Percentiles rank a stretch among this genome's conserved stretches.
Conservation (phyloP, 2,797 vertebrate genomes). For the Eulemur albifrons region DNA sequence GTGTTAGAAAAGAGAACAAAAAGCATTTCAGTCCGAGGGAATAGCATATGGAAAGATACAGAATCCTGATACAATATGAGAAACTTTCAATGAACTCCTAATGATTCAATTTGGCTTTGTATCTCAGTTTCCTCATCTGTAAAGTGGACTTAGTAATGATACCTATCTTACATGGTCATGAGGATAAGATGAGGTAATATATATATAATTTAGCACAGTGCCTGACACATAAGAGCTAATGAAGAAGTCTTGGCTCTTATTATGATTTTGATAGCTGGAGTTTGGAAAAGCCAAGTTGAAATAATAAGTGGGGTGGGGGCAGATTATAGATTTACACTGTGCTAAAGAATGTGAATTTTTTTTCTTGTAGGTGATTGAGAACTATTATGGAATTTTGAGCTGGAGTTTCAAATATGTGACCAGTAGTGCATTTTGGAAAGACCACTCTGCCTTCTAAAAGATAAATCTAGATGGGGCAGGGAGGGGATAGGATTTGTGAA, state of each 20-base stretch:
- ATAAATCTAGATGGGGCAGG: not conserved
- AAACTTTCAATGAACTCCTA: not conserved
- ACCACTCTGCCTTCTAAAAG: not conserved
- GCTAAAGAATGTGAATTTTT: conserved; percentile 1
- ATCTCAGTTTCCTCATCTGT: conserved; percentile 33
- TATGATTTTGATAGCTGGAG: conserved; percentile 16
- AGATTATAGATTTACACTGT: conserved; percentile 28
- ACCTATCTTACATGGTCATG: not conserved
- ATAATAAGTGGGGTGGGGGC: not conserved
- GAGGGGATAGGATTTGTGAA: not conserved
- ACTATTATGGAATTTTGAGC: conserved; percentile 1
- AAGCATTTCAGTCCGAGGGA: not conserved
- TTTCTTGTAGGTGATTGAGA: not conserved
- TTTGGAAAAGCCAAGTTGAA: conserved; percentile 36
- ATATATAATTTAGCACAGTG: conserved; percentile 4
- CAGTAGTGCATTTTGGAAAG: conserved; percentile 41
- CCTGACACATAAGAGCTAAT: not conserved
- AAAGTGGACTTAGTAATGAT: not conserved
- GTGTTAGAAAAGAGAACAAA: conserved; percentile 30
- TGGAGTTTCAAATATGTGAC: conserved; percentile 41
- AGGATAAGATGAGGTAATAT: not conserved
- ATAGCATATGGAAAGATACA: conserved; percentile 13
- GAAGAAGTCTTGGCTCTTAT: conserved; percentile 38
- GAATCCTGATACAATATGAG: not conserved
- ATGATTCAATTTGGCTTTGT: conserved; percentile 18